phyloP scores from a whole-genome alignment of 2,888 invertebrate species.

The Clunio marinus region DNA sequence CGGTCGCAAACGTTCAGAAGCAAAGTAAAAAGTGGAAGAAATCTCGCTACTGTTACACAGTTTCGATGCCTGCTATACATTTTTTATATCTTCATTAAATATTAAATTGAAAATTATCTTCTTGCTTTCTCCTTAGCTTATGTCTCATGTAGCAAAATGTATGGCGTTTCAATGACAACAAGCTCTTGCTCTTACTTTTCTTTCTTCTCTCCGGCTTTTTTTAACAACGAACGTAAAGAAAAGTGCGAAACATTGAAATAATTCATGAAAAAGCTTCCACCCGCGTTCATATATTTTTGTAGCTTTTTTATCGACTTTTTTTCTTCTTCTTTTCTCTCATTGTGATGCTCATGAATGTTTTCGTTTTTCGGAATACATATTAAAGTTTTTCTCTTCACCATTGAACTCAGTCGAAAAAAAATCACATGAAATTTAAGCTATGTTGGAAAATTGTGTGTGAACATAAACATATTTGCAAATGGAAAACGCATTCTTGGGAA shows the following conservation, averaged over 20 bases:
- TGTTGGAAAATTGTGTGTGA: not conserved
- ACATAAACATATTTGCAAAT: conserved; percentile 1
- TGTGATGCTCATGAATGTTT: not conserved
- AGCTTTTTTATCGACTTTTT: not conserved
- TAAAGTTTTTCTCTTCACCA: conserved; percentile 18
- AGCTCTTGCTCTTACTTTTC: not conserved
- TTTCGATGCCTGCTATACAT: not conserved
- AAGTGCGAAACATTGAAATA: too few species aligned
- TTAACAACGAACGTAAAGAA: not conserved
- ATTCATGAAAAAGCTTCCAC: too few species aligned
- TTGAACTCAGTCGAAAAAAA: not conserved
- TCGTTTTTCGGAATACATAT: not conserved
- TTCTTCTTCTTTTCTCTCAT: not conserved
- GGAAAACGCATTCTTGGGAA: conserved; percentile 28
- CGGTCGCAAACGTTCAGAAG: too few species aligned
- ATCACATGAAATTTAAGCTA: not conserved
- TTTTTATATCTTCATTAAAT: conserved; percentile 5
- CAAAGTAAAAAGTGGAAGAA: not conserved
- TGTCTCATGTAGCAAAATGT: too few species aligned
- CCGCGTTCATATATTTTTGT: not conserved
- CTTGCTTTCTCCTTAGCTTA: too few species aligned
- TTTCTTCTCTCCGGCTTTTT: not conserved
- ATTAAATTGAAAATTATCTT: conserved; percentile 13
- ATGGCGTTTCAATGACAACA: too few species aligned
- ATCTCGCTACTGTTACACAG: not conserved